Base-by-base conservation (phyloP, 2,797 vertebrate genomes). In the Trachurus trachurus region DNA sequence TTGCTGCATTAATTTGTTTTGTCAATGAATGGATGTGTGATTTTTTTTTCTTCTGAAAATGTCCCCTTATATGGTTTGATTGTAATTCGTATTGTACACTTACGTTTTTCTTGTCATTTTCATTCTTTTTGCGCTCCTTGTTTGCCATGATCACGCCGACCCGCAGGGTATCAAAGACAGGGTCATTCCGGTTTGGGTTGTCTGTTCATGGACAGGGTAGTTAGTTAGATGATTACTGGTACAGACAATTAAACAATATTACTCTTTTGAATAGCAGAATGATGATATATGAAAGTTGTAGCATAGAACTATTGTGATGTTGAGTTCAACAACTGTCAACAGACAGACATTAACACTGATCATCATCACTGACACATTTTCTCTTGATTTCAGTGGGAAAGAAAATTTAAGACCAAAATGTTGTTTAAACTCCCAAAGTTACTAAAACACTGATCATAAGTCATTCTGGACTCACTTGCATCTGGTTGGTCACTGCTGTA, bases 121-220 rank as follows among this genome's bases (percentile, higher is more conserved):
- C 97, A 47, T 96, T 96, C 86, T 99, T 99, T 89, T 99, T 99
- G 83, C 98, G 96, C 87, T 99, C 98, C 84, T 98, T 98, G 90
- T 99, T 99, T 57, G 98, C 98, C 98, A 99, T 99, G 76, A 98
- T 96, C 72, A 99, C 98, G 0, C 98, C 98, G 0, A 96, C 96
- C 9, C 98, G 96, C 76, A 99, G 93, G 0, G 98, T 98, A 86
- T 99, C 98, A 39, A 98, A 99, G 53, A 99, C 98, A 0, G 98
- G 98, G 87, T 99, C 98, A 0, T 95, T 96, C 71, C 96, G 93
- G 94, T 95, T 98, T 45, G 95, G 95, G 42, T 96, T 96, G 73
- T 95, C 93, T 93, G 83, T 40, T 66, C 5, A 44, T 31, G 7
- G 31, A 71, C 16, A 52, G 9, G 64, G 22, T 13, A 56, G 39